Percentiles rank a stretch among this genome's conserved stretches.
Conservation (phyloP, 2,797 vertebrate genomes). For the Lepus oiostolus region DNA sequence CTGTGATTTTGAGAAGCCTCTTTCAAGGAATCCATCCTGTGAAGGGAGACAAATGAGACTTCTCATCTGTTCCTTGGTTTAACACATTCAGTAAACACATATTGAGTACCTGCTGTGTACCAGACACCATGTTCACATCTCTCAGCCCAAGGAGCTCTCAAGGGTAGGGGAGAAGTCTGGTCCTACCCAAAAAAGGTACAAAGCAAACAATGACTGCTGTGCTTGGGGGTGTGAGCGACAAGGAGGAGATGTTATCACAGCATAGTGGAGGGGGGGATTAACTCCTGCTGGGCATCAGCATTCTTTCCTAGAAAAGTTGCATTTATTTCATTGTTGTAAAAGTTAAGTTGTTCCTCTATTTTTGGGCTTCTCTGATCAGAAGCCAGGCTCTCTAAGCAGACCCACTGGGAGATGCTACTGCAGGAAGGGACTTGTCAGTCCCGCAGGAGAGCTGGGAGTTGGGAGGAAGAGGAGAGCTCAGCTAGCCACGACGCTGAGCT, state of each 20-base stretch:
- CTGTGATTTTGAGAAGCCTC: not conserved
- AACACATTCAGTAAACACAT: not conserved
- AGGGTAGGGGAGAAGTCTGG: not conserved
- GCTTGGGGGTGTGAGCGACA: not conserved
- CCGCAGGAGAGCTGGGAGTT: not conserved
- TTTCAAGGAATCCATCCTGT: not conserved
- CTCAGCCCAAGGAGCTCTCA: not conserved
- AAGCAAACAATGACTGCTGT: not conserved
- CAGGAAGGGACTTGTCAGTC: rapidly evolving
- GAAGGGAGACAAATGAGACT: not conserved
- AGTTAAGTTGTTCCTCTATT: not conserved
- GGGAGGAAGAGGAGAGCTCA: not conserved
- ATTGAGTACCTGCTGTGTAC: not conserved
- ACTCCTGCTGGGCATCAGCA: too few relatives aligned
- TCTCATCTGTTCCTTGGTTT: not conserved
- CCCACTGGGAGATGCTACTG: not conserved
- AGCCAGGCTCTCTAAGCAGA: not conserved
- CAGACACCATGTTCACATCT: not conserved
- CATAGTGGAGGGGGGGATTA: not conserved
- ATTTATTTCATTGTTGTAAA: not conserved
- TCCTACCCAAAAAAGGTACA: not conserved
- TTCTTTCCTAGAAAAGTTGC: not conserved
- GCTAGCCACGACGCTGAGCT: rapidly evolving
- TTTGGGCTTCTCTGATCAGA: not conserved
- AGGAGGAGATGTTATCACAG: too few relatives aligned